Percentiles rank a stretch among this genome's conserved stretches.
Evolutionary conservation across 2,888 invertebrate genomes (phyloP).

Genomic region (Gastracanthus pulcherrimus): DNA sequence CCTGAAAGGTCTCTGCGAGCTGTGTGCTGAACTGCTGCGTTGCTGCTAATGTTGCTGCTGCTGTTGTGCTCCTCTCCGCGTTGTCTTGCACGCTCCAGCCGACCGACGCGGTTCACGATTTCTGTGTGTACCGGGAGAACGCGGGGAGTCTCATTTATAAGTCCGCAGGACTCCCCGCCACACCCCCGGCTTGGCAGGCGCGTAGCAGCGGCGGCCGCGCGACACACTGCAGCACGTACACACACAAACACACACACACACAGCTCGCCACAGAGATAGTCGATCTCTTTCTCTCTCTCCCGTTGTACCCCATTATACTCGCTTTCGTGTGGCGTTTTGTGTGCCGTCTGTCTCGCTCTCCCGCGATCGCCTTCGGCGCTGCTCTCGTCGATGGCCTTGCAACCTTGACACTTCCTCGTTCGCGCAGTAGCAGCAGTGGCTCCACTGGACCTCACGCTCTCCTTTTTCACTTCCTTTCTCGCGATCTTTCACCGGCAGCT

Average conservation of each 20-base stretch:
- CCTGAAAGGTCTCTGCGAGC: neutral
- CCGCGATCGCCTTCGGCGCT: slow-evolving; percentile 52
- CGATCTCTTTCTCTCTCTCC: slow-evolving; percentile 42
- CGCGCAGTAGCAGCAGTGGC: neutral
- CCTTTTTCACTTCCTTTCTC: slow-evolving; percentile 11
- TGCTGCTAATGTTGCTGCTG: neutral
- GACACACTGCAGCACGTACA: too few relatives aligned
- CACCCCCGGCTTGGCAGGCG: slow-evolving; percentile 62
- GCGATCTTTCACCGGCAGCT: neutral
- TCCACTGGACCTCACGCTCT: slow-evolving; percentile 38
- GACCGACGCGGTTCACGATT: slow-evolving; percentile 65
- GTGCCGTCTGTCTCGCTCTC: slow-evolving; percentile 26
- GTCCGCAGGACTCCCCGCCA: slow-evolving; percentile 66
- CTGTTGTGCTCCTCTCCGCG: slow-evolving; percentile 37
- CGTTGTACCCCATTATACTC: neutral
- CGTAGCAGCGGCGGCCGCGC: slow-evolving; percentile 54
- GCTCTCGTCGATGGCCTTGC: slow-evolving; percentile 58
- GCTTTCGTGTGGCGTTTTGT: neutral
- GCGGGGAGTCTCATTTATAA: slow-evolving; percentile 75
- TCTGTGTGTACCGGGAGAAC: slow-evolving; percentile 75
- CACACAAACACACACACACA: too few relatives aligned
- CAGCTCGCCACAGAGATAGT: slow-evolving; percentile 49
- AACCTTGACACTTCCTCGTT: slow-evolving; percentile 62
- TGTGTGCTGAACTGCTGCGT: neutral
- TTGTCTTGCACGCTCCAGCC: slow-evolving; percentile 51